Evolutionary conservation across 2,797 vertebrate genomes (phyloP).

Genomic region (Melanotaenia boesemani): DNA sequence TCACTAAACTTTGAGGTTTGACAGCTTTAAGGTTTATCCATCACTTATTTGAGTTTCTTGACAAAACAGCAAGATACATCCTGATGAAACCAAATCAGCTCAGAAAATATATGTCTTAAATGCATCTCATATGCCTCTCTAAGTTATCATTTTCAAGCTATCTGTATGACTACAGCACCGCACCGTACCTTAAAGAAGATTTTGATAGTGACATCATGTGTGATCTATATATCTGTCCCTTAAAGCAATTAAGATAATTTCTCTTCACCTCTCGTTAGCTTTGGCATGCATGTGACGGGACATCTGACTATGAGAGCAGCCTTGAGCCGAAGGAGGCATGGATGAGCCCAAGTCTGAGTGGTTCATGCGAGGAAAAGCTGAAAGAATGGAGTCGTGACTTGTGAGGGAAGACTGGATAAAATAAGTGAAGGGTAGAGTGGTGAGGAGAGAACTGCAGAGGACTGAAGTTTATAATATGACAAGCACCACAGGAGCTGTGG

Average conservation of each 20-base stretch:
- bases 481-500: conserved; percentile 30
- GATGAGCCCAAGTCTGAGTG: conserved; percentile 25
- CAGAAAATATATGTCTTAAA: background rate
- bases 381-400: conserved; percentile 4
- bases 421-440: conserved; percentile 30
- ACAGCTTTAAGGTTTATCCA: background rate
- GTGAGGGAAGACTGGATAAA: conserved; percentile 24
- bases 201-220: conserved; percentile 59
- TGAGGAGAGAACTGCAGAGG: conserved; percentile 39
- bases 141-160: background rate
- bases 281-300: conserved; percentile 59
- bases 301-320: conserved; percentile 44
- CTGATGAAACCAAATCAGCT: too few relatives aligned
- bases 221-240: conserved; percentile 74
- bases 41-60: background rate
- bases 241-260: conserved; percentile 76
- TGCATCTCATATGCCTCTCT: background rate
- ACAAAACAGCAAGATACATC: too few relatives aligned
- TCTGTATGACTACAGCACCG: background rate
- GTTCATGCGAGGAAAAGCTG: conserved; percentile 26
- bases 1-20: background rate
- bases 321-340: conserved; percentile 34
- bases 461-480: conserved; percentile 60
- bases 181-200: background rate
- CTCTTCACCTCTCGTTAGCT: conserved; percentile 70